These are phyloP conservation scores for Calyptomena viridis DNA, from an alignment of 2,113 vertebrate species.

Conservation along the genomic window DNA sequence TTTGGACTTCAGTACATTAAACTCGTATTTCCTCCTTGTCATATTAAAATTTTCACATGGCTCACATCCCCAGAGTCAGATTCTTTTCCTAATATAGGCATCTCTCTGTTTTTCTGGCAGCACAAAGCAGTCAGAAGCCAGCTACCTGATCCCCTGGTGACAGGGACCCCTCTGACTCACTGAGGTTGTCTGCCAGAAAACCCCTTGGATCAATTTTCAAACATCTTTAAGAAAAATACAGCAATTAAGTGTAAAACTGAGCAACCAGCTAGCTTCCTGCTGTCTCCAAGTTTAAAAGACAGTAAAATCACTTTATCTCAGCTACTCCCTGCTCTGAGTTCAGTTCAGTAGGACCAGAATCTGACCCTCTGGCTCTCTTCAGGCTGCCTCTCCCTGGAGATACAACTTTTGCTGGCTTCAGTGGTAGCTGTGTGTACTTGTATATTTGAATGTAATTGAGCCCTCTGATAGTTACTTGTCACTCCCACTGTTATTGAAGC, in stretches of 20 bases:
- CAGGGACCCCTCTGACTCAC: neutral
- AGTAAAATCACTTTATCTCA: neutral
- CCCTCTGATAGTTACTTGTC: neutral
- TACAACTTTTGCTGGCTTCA: neutral
- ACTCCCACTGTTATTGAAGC: neutral
- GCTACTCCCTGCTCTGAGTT: neutral
- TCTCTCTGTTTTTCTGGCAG: conserved; percentile 34
- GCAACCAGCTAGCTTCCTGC: neutral
- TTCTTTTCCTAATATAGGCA: conserved; percentile 48
- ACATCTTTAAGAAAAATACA: neutral
- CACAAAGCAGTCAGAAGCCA: conserved; percentile 10
- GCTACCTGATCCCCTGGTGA: conserved; percentile 11
- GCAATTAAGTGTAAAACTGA: neutral
- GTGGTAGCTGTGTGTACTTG: neutral
- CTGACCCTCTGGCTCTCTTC: neutral
- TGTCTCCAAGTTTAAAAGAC: neutral
- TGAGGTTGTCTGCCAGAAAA: neutral
- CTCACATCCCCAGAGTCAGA: neutral
- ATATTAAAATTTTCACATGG: conserved; percentile 14
- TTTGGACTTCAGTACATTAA: conserved; percentile 42
- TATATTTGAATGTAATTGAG: neutral
- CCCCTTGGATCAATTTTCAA: neutral
- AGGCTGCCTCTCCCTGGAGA: neutral
- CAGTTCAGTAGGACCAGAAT: neutral
- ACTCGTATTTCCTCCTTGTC: conserved; percentile 51